Evolutionary conservation across 2,888 invertebrate genomes (phyloP), one percentile per base, ranked within the genome.

Genomic region (Pristionchus japonicus): DNA sequence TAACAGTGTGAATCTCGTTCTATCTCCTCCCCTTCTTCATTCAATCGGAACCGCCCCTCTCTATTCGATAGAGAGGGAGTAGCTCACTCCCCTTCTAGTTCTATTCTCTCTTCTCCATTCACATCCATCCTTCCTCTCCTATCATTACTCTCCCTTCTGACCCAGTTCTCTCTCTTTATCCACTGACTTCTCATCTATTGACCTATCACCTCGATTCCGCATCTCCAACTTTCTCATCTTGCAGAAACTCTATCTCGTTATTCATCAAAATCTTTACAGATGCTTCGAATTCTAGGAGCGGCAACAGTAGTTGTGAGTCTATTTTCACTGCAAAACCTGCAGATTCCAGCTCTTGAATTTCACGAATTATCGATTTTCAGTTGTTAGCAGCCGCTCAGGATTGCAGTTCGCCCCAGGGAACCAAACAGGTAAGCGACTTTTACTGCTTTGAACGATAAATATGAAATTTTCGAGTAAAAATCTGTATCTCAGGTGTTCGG

Each of bases 391-490:
- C 84, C 49, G 91, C 91, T 13, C 92, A 92, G 89, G 92, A 92
- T 74, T 92, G 92, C 88, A 90, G 90, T 7, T 85, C 91, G 20
- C 90, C 91, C 20, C 89, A 89, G 52, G 91, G 89, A 49, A 92
- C 92, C 6, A 89, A 91, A 37, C 90, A 90, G 77, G 89, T 87
- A 11, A 77, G 43, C 13, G 40, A 23, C 40, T 37, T 37, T 70
- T 7, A 70, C 37, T 2, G 31, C 15, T 31, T 70, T 6, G 13
- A 31, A 64, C 11, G 64, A 11, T 7, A 7, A 27, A 20, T 70
- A 20, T 57, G 57, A 57, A 9, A 70, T 6, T 7, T 34, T 31
- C 31, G 15, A 20, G 9, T 15, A 13, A 3, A 34, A 15, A 23
- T 4, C 11, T 31, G 0, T 31, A 27, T 37, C 43, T 13, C 88